Base-by-base conservation (phyloP, 1,140 invertebrate species). In the Ptiloglossa arizonensis region DNA sequence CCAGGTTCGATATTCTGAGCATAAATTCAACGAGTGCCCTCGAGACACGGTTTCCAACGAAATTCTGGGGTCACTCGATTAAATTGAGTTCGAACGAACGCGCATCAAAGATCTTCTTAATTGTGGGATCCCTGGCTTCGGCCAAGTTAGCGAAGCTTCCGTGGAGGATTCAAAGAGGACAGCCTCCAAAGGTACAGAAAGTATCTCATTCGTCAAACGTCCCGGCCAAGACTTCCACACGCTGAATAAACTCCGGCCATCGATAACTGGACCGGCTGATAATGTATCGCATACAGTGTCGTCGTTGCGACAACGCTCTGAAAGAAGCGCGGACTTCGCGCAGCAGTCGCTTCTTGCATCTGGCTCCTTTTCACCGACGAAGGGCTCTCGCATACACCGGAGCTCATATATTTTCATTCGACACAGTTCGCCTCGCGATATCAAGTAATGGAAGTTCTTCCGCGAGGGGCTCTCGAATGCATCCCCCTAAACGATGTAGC, bases 401-500 rank as follows among this genome's bases (percentile, higher is more conserved):
- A 27, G 52, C 66, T 69, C 73, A n/a, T 59, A 48, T 69, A 59
- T 38, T 76, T 60, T 76, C 66, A 59, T 76, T 76, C 50, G 54
- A 69, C 73, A 69, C 66, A 69, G 73, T 60, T 76, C 66, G 54
- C 48, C 44, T 11, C 41, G 64, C 41, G 73, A 59, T 69, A 76
- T 69, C 73, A 69, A 76, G 64, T 69, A 76, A 76, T 76, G 73
- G 73, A 76, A 46, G 64, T 69, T 32, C 54, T 59, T 50, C 41
- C 54, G 22, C 54, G 19, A 69, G 15, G 32, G 22, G 22, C 8
- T 59, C 48, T 27, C 73, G 29, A 50, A 44, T 24, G 13, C 41
- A 29, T 29, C n/a, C 22, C 2, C 24, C 27, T 44, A 38, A 66
- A 57, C 72, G 62, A 46, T 32, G 62, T 24, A 9, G 38, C 29